Conservation (phyloP, 2,113 vertebrate species). For the crab-eating macaque (Macaca fascicularis) region DNA sequence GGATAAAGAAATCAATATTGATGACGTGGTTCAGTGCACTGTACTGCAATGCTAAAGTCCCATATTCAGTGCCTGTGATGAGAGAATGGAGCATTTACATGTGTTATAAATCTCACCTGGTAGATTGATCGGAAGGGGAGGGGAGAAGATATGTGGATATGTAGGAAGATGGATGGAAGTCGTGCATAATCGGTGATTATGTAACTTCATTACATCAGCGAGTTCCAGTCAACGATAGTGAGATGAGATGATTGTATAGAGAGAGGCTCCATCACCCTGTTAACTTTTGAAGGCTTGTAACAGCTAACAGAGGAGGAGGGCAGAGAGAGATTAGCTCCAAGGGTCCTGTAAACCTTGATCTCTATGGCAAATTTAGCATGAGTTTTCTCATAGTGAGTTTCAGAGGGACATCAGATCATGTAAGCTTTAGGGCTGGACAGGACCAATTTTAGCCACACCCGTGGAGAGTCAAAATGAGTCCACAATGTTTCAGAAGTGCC, state of each 20-base stretch:
- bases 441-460: conserved; percentile 79
- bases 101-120: conserved; percentile 81
- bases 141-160: conserved; percentile 83
- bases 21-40: conserved; percentile 84
- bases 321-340: conserved; percentile 67
- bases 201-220: conserved; percentile 89
- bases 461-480: conserved; percentile 72
- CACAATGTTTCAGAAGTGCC: conserved; percentile 76
- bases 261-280: conserved; percentile 74
- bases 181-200: conserved; percentile 86
- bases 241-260: conserved; percentile 75
- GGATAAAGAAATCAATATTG: conserved; percentile 80
- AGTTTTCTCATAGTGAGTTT: conserved; percentile 79
- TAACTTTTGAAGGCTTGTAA: conserved; percentile 82
- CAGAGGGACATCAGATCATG: conserved; percentile 73
- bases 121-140: conserved; percentile 84
- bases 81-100: conserved; percentile 77
- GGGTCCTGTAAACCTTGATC: conserved; percentile 79
- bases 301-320: conserved; percentile 65
- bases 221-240: conserved; percentile 83
- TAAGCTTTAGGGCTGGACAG: conserved; percentile 68
- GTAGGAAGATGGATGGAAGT: conserved; percentile 87
- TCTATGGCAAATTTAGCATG: conserved; percentile 73
- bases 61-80: conserved; percentile 70
- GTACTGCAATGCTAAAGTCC: conserved; percentile 87